Evolutionary conservation across 2,113 vertebrate species (phyloP), one percentile per base, ranked within the genome.

Genomic region (Leiothrix lutea): DNA sequence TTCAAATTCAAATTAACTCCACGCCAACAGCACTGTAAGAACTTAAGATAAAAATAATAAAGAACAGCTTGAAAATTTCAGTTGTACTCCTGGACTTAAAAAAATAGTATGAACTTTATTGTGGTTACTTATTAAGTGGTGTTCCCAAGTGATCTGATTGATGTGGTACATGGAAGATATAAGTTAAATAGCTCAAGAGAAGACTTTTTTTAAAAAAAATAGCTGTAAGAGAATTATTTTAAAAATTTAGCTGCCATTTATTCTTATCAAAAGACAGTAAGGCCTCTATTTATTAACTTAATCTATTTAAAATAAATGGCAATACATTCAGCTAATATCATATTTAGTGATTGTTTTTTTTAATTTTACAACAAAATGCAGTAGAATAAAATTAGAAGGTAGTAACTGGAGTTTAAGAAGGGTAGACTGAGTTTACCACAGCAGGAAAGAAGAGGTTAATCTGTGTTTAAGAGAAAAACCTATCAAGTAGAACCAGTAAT

Each of bases 371-470:
- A 3, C 19, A 74, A 92, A 89, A 40, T 19, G 50, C 8, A 26
- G 4, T 16, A 42, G 18, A 88, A 79, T 66, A 86, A 95, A 95
- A 90, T 81, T 40, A 83, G 9, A 26, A 86, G 28, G 6, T 19
- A 28, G 35, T 78, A 92, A 69, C 33, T 92, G n/a, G 5, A 60
- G 19, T 36, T 71, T 23, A 86, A 54, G 23, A 69, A 95, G 62
- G 38, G 66, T 31, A 74, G 36, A 80, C 29, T 71, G 48, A 83
- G 13, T 56, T 93, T 78, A 36, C 14, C n/a, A 61, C 9, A 15
- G 22, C n/a, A 92, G 25, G 17, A 86, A 50, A 47, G 42, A 82
- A 82, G 64, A 45, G 28, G 95, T 96, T 72, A 90, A 90, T 95
- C 66, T 92, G 16, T 51, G 5, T 90, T 97, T 75, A 62, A 85